Conservation (phyloP, 2,797 vertebrate species). For the Trachops cirrhosus region DNA sequence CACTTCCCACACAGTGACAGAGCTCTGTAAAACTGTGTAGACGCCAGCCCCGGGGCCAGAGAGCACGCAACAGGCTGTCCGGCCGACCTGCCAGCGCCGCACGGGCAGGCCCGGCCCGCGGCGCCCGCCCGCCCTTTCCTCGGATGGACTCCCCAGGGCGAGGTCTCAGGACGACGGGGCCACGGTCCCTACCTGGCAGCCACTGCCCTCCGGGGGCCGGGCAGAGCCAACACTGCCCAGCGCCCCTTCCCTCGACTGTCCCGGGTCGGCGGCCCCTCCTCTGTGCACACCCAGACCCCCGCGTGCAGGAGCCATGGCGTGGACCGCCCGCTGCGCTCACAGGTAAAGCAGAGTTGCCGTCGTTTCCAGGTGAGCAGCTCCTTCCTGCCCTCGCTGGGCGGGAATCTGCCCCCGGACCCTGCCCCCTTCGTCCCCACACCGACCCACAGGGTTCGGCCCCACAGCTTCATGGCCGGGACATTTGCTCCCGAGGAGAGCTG, state of each 20-base stretch:
- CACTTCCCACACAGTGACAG: background rate
- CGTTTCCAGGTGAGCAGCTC: background rate
- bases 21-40: background rate
- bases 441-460: accelerated
- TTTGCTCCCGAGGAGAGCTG: background rate
- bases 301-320: too few species aligned
- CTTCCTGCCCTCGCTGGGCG: background rate
- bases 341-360: accelerated
- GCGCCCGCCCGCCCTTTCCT: background rate
- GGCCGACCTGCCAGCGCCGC: accelerated
- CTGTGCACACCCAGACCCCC: background rate
- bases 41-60: background rate
- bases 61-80: accelerated
- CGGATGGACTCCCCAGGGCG: accelerated
- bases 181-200: accelerated
- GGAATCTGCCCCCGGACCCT: background rate
- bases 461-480: background rate
- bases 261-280: background rate
- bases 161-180: background rate
- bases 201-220: accelerated
- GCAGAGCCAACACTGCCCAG: accelerated
- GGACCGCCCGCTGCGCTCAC: accelerated
- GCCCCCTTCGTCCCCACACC: background rate
- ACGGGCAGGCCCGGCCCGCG: background rate
- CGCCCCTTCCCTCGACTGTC: background rate